Evolutionary conservation across 2,113 vertebrate genomes (phyloP), one percentile per base, ranked within the genome.

Genomic region (Pitta sordida): DNA sequence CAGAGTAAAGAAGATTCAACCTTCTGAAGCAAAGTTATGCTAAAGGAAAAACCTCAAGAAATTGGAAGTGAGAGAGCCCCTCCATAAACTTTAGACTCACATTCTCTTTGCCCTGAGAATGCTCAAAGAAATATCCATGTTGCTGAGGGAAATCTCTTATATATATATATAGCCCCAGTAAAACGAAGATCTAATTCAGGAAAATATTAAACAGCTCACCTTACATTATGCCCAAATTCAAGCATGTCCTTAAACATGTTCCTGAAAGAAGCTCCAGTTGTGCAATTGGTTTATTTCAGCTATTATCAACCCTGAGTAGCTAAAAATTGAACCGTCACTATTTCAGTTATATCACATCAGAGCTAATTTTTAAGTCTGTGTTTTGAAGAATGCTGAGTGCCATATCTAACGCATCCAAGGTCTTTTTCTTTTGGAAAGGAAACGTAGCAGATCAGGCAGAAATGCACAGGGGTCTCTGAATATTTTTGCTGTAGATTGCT

Each of bases 311-410:
- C 16, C 70, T 63, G 36, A 86, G 82, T 27, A 91, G 39, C 63
- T 80, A 93, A 83, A 92, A 95, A 80, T 39, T 73, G 81, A 94
- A 77, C 43, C 39, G 91, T 94, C 94, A 88, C 90, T 85, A 83
- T 77, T 94, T 96, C 73, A 95, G 86, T 86, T 91, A 52, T 36
- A 80, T 75, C 82, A 30, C 67, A 86, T 88, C 62, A 95, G 58
- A 95, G 89, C 62, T 94, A 90, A 95, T 81, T 86, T 93, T 93
- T 87, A 95, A 94, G 82, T 94, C 88, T 78, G 59, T 81, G 36
- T 91, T 92, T 92, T 94, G 74, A 94, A 86, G 68, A 74, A 86
- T 90, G 86, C 80, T 44, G 78, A 93, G 60, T 88, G 78, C 53
- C 12, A 3, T 84, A 79, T 71, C 87, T 94, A 88, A 94, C 90